phyloP scores from a whole-genome alignment of 2,113 vertebrate species.

The Empidonax alnorum region DNA sequence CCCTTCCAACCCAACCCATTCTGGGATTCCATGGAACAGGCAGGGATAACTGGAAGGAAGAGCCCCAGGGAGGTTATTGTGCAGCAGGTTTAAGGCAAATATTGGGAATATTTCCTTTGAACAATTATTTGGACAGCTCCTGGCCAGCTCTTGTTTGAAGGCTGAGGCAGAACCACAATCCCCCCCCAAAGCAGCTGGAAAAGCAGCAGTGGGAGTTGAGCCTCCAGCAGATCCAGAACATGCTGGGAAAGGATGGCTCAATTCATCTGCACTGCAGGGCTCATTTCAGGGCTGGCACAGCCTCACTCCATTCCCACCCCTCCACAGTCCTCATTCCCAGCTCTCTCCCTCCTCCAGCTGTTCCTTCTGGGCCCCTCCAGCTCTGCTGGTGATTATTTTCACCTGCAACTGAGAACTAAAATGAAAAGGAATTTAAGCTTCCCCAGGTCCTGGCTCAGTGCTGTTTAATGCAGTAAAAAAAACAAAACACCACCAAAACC shows the following conservation, averaged over 20 bases:
- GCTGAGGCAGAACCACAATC: background rate
- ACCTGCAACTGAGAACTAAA: background rate
- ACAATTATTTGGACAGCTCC: background rate
- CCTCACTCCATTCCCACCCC: background rate
- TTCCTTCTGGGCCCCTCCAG: background rate
- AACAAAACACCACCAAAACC: background rate
- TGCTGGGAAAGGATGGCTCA: background rate
- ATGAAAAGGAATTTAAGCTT: background rate
- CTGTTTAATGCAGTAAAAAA: background rate
- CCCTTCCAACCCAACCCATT: background rate
- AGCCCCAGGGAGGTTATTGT: accelerated
- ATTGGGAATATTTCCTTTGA: background rate
- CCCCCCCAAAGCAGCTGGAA: background rate
- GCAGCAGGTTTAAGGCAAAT: background rate
- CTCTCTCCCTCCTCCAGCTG: background rate
- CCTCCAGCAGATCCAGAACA: background rate
- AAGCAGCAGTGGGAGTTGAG: background rate
- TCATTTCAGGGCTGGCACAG: background rate
- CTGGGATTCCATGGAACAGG: background rate
- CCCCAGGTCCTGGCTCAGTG: background rate
- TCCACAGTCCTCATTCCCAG: background rate
- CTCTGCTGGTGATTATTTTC: background rate
- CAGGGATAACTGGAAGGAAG: accelerated
- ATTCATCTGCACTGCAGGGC: conserved; percentile 7
- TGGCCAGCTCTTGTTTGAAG: too few relatives aligned